phyloP scores from a whole-genome alignment of 2,888 invertebrate species.

The Epirrhoe alternata region DNA sequence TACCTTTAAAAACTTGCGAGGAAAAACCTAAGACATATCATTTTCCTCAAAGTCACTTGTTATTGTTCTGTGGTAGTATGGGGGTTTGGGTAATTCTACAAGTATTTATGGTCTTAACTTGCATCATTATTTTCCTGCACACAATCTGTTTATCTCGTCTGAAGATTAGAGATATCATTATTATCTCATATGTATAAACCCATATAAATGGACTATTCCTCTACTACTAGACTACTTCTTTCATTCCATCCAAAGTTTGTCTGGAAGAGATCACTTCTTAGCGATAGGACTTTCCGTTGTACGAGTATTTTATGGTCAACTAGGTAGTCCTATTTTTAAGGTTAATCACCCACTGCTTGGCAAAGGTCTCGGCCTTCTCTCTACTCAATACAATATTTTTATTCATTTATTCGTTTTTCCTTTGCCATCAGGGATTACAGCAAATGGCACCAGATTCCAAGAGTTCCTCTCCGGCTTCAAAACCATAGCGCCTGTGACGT shows the following conservation, averaged over 20 bases:
- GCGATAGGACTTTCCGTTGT: no score
- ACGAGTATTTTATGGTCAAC: no score
- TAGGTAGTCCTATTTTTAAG: no score
- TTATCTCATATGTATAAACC: no score
- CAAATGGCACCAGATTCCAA: slow-evolving; percentile 74
- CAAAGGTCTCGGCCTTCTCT: no score
- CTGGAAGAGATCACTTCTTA: no score
- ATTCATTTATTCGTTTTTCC: slow-evolving; percentile 8
- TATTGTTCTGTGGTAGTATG: background rate
- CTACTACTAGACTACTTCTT: no score
- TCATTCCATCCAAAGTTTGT: no score
- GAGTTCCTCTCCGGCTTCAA: slow-evolving; percentile 84
- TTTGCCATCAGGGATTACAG: slow-evolving; percentile 71
- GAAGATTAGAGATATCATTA: no score
- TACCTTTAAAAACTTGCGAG: background rate
- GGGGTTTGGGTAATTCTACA: slow-evolving; percentile 11
- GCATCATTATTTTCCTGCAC: background rate
- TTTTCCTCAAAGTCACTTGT: slow-evolving; percentile 8
- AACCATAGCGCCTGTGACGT: slow-evolving; percentile 85
- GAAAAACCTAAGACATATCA: background rate
- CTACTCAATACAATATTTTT: no score
- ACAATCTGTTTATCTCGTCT: background rate
- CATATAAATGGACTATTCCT: no score
- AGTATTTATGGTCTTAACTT: background rate
- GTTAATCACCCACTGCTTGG: no score